These are phyloP conservation scores for Maconellicoccus hirsutus DNA, from an alignment of 1,140 invertebrate species.

Conservation along the genomic window DNA sequence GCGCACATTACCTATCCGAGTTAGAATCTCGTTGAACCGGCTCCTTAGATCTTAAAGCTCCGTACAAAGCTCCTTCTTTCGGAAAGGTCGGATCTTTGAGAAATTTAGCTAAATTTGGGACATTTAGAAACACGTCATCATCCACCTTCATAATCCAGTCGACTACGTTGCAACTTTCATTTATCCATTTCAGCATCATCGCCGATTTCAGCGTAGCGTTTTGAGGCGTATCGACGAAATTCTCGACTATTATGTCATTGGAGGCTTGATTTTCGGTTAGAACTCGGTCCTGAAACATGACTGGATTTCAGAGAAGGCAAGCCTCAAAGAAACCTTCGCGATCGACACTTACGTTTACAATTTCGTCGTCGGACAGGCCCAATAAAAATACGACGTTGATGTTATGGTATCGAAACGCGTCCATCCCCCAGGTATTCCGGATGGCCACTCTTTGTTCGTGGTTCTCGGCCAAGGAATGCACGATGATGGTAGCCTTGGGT, in stretches of 20 bases:
- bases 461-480: constrained; percentile 34
- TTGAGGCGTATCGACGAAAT: constrained; percentile 79
- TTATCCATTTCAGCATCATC: constrained; percentile 72
- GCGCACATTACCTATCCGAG: not conserved
- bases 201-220: constrained; percentile 85
- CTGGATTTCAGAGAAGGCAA: not conserved
- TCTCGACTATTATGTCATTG: constrained; percentile 81
- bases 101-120: constrained; percentile 52
- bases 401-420: constrained; percentile 50
- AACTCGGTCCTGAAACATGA: constrained; percentile 30
- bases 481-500: not conserved
- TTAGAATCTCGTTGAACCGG: not conserved
- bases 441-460: not conserved
- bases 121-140: constrained; percentile 73
- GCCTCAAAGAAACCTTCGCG: not conserved
- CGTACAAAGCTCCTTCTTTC: not conserved
- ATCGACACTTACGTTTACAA: constrained; percentile 24
- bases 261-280: constrained; percentile 46
- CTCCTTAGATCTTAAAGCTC: not conserved
- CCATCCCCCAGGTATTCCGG: constrained; percentile 20
- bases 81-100: constrained; percentile 41
- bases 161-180: constrained; percentile 46
- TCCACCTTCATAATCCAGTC: constrained; percentile 70
- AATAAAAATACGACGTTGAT: constrained; percentile 43
- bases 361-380: constrained; percentile 39